A percentile compares a stretch with the other conserved stretches of the same genome.
Evolutionary conservation across 2,797 vertebrate genomes (phyloP).

Genomic region (Heliangelus exortis): DNA sequence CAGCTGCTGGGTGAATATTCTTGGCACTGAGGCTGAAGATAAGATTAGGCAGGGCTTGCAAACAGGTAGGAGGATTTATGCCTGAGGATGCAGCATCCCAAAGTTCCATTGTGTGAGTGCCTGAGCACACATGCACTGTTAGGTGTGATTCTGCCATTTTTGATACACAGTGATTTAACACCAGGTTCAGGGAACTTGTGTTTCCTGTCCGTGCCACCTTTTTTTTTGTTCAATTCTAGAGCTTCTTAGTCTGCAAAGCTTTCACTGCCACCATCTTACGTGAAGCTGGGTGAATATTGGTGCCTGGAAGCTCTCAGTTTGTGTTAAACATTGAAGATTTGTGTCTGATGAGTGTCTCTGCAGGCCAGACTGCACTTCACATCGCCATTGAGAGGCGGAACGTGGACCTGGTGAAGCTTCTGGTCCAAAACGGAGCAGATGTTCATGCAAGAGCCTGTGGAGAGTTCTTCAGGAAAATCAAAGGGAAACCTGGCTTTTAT

Average conservation of each 20-base stretch:
- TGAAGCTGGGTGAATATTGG: not conserved
- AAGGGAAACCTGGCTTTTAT: conserved; percentile 89
- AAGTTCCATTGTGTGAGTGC: not conserved
- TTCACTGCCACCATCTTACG: not conserved
- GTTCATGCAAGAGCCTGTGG: conserved; percentile 91
- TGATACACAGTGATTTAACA: not conserved
- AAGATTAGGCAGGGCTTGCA: not conserved
- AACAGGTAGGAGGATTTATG: not conserved
- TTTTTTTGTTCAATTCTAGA: not conserved
- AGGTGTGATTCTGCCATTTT: not conserved
- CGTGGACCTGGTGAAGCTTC: conserved; percentile 82
- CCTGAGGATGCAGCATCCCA: not conserved
- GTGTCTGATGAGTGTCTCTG: conserved; percentile 20
- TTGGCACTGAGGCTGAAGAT: not conserved
- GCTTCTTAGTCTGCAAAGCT: not conserved
- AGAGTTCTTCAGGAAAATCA: conserved; percentile 90
- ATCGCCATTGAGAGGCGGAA: conserved; percentile 95
- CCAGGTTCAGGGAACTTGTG: not conserved
- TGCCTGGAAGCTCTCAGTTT: not conserved
- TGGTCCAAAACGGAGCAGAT: conserved; percentile 89
- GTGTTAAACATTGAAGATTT: not conserved
- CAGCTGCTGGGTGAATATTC: not conserved
- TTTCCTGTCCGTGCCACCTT: not conserved
- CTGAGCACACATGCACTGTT: not conserved
- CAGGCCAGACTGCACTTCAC: conserved; percentile 95